Conservation (phyloP, 2,888 invertebrate species). For the Chrysotoxum bicinctum region DNA sequence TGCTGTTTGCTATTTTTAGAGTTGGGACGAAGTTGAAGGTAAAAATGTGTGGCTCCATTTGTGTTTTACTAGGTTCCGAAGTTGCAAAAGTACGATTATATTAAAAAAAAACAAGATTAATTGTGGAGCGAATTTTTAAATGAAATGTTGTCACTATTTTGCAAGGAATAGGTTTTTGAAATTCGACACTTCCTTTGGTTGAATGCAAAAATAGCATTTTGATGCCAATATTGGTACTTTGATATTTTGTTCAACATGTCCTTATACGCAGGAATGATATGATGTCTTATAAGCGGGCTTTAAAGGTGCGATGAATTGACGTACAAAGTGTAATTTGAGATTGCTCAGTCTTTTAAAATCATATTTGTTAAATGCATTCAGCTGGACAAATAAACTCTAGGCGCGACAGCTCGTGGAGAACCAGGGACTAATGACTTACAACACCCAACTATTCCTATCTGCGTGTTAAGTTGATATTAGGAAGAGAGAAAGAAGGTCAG, state of each 20-base stretch:
- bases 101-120: not conserved
- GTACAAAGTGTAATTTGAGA: too few relatives aligned
- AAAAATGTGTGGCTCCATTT: not conserved
- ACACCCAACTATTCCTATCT: too few relatives aligned
- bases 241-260: not conserved
- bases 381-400: too few relatives aligned
- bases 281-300: not conserved
- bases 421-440: too few relatives aligned
- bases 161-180: not conserved
- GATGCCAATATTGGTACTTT: not conserved
- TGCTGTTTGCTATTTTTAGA: constrained; percentile 37
- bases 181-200: not conserved
- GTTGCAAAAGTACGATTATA: not conserved
- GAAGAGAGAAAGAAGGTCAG: too few relatives aligned
- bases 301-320: not conserved
- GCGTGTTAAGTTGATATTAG: too few relatives aligned
- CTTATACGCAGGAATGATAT: not conserved
- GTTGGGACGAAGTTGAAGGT: not conserved
- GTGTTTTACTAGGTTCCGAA: not conserved
- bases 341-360: too few relatives aligned
- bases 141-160: not conserved
- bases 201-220: not conserved
- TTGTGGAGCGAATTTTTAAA: not conserved
- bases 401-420: too few relatives aligned
- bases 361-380: too few relatives aligned